Evolutionary conservation across 2,797 vertebrate genomes (phyloP).

Genomic region (Siniperca undulata): DNA sequence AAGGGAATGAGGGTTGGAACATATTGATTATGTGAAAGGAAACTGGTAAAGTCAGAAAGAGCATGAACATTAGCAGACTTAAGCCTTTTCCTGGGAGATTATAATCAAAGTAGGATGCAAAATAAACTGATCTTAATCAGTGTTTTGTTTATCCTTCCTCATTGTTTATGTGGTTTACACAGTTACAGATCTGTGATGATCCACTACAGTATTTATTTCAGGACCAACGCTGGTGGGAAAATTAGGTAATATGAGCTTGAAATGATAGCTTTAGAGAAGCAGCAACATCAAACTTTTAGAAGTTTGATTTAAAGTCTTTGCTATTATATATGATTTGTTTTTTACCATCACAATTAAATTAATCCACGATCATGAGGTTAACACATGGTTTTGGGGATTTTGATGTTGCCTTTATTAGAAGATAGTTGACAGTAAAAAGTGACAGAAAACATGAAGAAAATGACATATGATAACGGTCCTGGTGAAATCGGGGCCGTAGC

Average conservation of each 20-base stretch:
- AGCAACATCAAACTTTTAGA: constrained; percentile 5
- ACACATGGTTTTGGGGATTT: not conserved
- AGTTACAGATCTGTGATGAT: constrained; percentile 55
- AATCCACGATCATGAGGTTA: not conserved
- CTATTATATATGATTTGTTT: not conserved
- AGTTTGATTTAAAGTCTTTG: not conserved
- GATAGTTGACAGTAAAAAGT: not conserved
- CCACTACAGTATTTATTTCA: constrained; percentile 40
- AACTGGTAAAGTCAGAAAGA: constrained; percentile 35
- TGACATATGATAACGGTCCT: constrained; percentile 4
- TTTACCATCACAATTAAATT: not conserved
- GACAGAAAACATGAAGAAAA: constrained; percentile 22
- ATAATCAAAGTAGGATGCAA: constrained; percentile 40
- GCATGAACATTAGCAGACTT: constrained; percentile 9
- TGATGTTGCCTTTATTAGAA: constrained; percentile 1
- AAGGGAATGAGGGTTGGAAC: constrained; percentile 31
- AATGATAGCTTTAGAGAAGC: constrained; percentile 26
- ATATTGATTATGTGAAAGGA: constrained; percentile 40
- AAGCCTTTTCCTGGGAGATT: constrained; percentile 39
- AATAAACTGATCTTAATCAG: constrained; percentile 59
- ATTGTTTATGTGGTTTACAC: constrained; percentile 53
- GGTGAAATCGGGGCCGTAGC: constrained; percentile 23
- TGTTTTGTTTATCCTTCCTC: constrained; percentile 54
- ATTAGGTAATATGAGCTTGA: constrained; percentile 40
- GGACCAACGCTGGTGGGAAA: constrained; percentile 47